Percentiles rank a stretch among this genome's conserved stretches.
These are phyloP conservation scores for Melipona quadrifasciata DNA, from an alignment of 1,140 invertebrate species.

Conservation along the genomic window DNA sequence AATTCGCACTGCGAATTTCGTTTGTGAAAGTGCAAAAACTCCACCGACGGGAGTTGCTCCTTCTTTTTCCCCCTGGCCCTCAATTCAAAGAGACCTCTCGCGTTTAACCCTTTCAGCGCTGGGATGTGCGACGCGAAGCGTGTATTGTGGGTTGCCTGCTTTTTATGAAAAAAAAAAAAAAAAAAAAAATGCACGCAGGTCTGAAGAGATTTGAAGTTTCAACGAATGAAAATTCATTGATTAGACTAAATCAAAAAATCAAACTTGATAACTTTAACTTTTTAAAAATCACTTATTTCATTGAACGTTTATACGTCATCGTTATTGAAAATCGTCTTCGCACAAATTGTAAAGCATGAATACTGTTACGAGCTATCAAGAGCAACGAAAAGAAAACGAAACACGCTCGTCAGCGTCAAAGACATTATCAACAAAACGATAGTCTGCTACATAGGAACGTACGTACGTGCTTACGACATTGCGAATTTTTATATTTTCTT, in stretches of 20 bases:
- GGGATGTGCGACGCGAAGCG: too few relatives aligned
- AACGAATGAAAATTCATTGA: too few relatives aligned
- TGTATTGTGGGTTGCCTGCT: too few relatives aligned
- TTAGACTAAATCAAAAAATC: too few relatives aligned
- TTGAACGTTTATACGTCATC: too few relatives aligned
- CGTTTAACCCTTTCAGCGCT: background rate
- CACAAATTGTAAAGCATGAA: conserved; percentile 66
- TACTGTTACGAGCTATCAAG: conserved; percentile 41
- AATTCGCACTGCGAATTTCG: conserved; percentile 15
- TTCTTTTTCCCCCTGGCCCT: conserved; percentile 4
- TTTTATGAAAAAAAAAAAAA: background rate
- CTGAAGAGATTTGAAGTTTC: too few relatives aligned
- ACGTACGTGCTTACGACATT: background rate
- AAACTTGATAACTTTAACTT: too few relatives aligned
- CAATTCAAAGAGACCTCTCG: background rate
- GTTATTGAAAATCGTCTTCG: too few relatives aligned
- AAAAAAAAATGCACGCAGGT: too few relatives aligned
- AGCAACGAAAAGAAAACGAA: conserved; percentile 1
- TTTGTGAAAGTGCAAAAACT: conserved; percentile 43
- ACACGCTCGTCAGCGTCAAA: conserved; percentile 21
- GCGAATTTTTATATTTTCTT: background rate
- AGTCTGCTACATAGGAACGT: background rate
- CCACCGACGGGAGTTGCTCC: conserved; percentile 5
- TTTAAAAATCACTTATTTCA: too few relatives aligned
- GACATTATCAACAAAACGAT: conserved; percentile 28